phyloP scores from a whole-genome alignment of 2,113 vertebrate genomes.

The Cephalophus harveyi region DNA sequence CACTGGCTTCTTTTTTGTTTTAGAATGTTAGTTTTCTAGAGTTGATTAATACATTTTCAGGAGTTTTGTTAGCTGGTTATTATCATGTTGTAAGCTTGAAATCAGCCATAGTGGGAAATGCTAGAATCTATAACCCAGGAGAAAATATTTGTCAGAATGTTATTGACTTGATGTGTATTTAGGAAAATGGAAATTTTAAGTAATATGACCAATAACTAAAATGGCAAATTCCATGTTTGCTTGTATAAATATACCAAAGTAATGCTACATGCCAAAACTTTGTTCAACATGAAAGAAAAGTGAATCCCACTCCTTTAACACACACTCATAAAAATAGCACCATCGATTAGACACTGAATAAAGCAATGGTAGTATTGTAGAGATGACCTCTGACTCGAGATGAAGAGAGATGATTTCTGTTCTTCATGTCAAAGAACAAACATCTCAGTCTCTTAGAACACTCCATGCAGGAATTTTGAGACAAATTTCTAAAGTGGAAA shows the following conservation, averaged over 20 bases:
- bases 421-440: not conserved
- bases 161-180: not conserved
- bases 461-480: not conserved
- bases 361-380: not conserved
- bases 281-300: not conserved
- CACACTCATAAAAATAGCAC: not conserved
- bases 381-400: not conserved
- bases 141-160: not conserved
- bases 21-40: not conserved
- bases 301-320: not conserved
- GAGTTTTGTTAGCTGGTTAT: not conserved
- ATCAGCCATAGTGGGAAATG: not conserved
- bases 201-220: not conserved
- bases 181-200: not conserved
- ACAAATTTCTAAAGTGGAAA: conserved; percentile 15
- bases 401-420: conserved; percentile 4
- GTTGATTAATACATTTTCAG: not conserved
- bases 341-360: not conserved
- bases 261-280: not conserved
- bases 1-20: not conserved
- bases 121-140: not conserved
- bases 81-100: not conserved
- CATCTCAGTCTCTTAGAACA: not conserved
- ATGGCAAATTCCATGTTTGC: not conserved
- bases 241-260: not conserved